Evolutionary conservation across 2,797 vertebrate species (phyloP).

Genomic region (Parauchenoglanis ngamensis): DNA sequence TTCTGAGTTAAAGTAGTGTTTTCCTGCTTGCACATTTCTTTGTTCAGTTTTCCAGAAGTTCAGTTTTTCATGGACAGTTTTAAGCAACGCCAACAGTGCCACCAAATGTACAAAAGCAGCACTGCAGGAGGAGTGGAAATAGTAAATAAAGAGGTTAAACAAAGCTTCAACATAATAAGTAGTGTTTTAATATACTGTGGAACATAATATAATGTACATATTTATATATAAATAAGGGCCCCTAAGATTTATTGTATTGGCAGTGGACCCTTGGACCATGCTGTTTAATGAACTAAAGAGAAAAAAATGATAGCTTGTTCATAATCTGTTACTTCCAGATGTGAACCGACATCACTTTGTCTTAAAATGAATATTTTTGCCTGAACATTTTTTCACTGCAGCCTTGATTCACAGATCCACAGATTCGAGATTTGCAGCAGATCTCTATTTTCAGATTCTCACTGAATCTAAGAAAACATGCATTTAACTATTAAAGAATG

Average conservation of each 20-base stretch:
- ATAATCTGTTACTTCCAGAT: neutral
- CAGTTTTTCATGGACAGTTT: neutral
- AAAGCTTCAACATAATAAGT: neutral
- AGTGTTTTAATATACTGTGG: neutral
- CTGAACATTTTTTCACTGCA: neutral
- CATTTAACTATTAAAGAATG: neutral
- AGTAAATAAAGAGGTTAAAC: neutral
- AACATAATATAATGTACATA: neutral
- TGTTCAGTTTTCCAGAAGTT: neutral
- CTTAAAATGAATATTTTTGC: neutral
- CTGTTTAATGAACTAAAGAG: neutral
- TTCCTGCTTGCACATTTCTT: neutral
- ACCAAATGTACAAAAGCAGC: constrained; percentile 7
- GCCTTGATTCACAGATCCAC: neutral
- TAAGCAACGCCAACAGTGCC: constrained; percentile 7
- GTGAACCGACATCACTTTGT: neutral
- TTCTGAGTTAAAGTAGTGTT: neutral
- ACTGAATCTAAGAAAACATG: neutral
- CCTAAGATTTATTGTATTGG: neutral
- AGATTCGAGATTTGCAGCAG: neutral
- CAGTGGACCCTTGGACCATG: neutral
- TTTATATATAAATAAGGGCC: neutral
- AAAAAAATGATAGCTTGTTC: neutral
- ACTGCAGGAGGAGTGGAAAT: neutral
- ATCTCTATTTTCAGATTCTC: neutral